These are phyloP conservation scores for Epizoanthus scotinus DNA, from an alignment of 92 coral and sea anemone species.

Conservation along the genomic window DNA sequence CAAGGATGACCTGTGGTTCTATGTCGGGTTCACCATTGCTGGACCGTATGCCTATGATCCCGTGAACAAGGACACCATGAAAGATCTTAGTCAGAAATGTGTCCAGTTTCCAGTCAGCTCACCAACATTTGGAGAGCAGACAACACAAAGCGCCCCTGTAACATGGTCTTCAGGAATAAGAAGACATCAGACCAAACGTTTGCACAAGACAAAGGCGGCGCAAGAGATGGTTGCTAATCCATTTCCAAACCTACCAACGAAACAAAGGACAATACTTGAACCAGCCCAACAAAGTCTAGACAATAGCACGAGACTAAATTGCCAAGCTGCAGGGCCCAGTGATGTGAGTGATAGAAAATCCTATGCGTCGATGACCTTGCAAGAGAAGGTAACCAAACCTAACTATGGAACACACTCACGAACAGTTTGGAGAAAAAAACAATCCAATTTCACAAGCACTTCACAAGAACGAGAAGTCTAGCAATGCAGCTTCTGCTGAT, in stretches of 20 bases:
- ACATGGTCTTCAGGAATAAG: background rate
- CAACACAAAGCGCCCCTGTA: background rate
- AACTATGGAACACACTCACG: background rate
- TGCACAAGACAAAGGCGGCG: background rate
- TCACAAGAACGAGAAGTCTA: background rate
- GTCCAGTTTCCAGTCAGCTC: background rate
- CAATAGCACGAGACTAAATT: background rate
- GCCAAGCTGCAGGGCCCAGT: background rate
- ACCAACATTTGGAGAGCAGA: background rate
- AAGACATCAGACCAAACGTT: background rate
- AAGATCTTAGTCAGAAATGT: conserved; percentile 17
- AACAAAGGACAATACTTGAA: background rate
- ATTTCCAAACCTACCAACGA: background rate
- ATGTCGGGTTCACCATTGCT: conserved; percentile 57
- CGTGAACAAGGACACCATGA: conserved; percentile 57
- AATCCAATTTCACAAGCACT: background rate
- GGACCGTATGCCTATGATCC: conserved; percentile 76
- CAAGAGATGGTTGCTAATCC: background rate
- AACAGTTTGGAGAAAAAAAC: background rate
- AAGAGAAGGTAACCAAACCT: background rate
- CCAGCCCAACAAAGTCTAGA: background rate
- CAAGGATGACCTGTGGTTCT: conserved; percentile 69
- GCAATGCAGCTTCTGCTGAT: background rate
- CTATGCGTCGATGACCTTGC: conserved; percentile 1
- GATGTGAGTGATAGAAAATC: background rate